Evolutionary conservation across 2,113 vertebrate genomes (phyloP), one percentile per base, ranked within the genome.

Genomic region (Chloropsis cyanopogon): DNA sequence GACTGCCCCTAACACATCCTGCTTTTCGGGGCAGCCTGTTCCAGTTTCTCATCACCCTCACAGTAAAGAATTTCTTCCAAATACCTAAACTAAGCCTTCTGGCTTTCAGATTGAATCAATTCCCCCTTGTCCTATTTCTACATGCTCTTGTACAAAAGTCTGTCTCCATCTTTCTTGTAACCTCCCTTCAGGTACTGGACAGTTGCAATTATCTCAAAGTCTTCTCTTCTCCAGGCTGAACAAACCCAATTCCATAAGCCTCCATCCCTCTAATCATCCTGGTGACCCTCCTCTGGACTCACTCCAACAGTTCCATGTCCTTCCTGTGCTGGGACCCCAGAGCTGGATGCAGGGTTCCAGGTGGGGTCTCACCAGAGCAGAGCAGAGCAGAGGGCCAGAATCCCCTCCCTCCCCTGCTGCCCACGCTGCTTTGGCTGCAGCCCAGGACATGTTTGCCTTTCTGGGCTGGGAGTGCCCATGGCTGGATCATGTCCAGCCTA

Each of bases 271-370:
- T 42, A 21, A n/a, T 12, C 8, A 29, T 49, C 35, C 13, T 66
- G 12, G 16, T 35, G 10, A 3, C 29, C 18, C 19, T 65, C 15
- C 19, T 75, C 29, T 25, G 24, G 29, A 47, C n/a, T 39, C 7
- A 3, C 16, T 24, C 24, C 7, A 0, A 2, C 5, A 49, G 17
- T 0, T 49, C 19, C 6, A 5, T 7, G 10, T 47, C 41, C 4
- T 15, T 15, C 23, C 42, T 49, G 12, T n/a, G 10, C 28, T 7
- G 42, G 24, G 8, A 49, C 8, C 29, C 29, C 50, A 57, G 29
- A 9, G 20, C 29, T 85, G 70, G 41, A 8, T 75, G 60, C 50
- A 75, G n/a, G 5, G 19, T 23, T 75, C 29, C 70, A 85, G 41
- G 10, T 20, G 42, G 42, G 18, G 4, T 85, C 60, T 57, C 35